Evolutionary conservation across 2,797 vertebrate genomes (phyloP).

Genomic region (Spinus pinus): DNA sequence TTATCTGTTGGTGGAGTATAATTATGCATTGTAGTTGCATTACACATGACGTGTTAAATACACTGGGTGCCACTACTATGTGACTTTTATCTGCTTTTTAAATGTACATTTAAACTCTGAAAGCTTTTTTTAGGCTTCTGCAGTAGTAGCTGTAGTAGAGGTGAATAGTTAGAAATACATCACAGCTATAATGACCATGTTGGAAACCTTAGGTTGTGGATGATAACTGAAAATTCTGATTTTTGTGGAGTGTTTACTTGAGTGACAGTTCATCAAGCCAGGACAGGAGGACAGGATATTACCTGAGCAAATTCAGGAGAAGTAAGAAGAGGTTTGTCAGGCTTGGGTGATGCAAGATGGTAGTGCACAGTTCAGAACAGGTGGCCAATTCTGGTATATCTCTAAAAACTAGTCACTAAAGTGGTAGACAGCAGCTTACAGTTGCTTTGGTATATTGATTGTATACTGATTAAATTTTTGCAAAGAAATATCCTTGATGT

Average conservation of each 20-base stretch:
- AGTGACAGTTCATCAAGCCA: background rate
- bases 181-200: rapidly evolving
- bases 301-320: background rate
- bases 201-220: background rate
- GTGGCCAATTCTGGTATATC: background rate
- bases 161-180: background rate
- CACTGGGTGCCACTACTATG: background rate
- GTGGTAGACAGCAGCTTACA: background rate
- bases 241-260: background rate
- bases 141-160: background rate
- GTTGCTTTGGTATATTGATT: background rate
- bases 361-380: background rate
- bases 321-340: background rate
- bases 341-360: background rate
- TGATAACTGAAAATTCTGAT: background rate
- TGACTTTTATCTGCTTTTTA: background rate
- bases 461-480: background rate
- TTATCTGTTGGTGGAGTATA: background rate
- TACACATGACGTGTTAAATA: background rate
- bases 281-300: background rate
- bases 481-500: background rate
- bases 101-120: background rate
- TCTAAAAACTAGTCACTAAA: background rate
- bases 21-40: background rate
- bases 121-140: background rate